phyloP scores from a whole-genome alignment of 2,797 vertebrate species.

The Micromesistius poutassou region DNA sequence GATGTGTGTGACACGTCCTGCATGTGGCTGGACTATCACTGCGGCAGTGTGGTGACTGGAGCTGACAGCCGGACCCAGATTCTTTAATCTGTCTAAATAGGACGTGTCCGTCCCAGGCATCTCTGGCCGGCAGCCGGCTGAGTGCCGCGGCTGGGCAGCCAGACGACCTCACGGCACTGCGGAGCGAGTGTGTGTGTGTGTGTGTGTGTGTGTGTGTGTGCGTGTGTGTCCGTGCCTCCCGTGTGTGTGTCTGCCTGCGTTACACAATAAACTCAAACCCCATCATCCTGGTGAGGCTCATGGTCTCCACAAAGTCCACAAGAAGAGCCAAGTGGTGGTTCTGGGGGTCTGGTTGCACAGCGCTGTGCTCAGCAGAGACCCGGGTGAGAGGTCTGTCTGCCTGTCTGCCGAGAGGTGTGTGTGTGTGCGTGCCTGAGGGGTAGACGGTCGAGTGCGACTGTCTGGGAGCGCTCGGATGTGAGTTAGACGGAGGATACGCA shows the following conservation, averaged over 20 bases:
- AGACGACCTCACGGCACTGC: conserved; percentile 54
- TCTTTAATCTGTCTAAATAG: conserved; percentile 69
- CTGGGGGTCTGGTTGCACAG: neutral
- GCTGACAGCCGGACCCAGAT: conserved; percentile 63
- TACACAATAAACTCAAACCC: neutral
- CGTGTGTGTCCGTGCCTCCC: neutral
- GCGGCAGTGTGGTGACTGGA: conserved; percentile 49
- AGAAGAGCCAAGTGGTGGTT: neutral
- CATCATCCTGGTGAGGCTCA: neutral
- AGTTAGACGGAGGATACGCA: conserved; percentile 2
- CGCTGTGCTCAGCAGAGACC: neutral
- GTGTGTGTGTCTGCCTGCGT: neutral
- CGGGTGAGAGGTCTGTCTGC: conserved; percentile 7
- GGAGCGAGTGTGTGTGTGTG: conserved; percentile 1
- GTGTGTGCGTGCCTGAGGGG: neutral
- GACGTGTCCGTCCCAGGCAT: conserved; percentile 55
- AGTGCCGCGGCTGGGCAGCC: conserved; percentile 53
- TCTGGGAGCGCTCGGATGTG: conserved; percentile 19
- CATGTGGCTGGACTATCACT: conserved; percentile 50
- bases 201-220: conserved; percentile 6
- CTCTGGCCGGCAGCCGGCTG: conserved; percentile 53
- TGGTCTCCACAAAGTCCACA: too few relatives aligned
- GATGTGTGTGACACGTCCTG: conserved; percentile 8
- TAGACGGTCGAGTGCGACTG: conserved; percentile 7
- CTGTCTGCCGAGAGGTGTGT: neutral